A percentile compares a stretch with the other conserved stretches of the same genome.
phyloP scores from a whole-genome alignment of 2,113 vertebrate genomes.

The Notothenia coriiceps region DNA sequence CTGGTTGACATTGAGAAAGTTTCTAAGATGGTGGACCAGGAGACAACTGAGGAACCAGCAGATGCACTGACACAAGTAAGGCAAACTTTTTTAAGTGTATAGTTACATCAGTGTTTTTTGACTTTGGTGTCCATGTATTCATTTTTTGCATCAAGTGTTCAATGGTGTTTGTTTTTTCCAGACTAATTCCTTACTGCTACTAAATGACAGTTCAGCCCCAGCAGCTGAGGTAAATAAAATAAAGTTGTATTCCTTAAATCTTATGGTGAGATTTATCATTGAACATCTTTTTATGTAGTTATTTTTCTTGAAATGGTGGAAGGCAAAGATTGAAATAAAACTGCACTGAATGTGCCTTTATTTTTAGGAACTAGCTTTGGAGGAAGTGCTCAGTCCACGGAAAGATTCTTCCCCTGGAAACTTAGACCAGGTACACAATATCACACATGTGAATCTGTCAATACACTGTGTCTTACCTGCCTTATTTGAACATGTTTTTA shows the following conservation, averaged over 20 bases:
- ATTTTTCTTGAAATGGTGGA: not conserved
- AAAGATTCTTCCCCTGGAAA: slow-evolving; percentile 1
- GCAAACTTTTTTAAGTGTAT: not conserved
- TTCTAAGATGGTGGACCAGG: slow-evolving; percentile 40
- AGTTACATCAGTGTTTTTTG: too few relatives aligned
- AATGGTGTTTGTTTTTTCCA: slow-evolving; percentile 1
- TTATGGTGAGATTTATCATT: not conserved
- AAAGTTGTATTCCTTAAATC: not conserved
- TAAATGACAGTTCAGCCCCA: slow-evolving; percentile 32
- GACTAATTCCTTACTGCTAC: slow-evolving; percentile 38
- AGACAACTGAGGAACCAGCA: slow-evolving; percentile 22
- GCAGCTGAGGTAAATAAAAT: slow-evolving; percentile 43
- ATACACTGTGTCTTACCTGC: too few relatives aligned
- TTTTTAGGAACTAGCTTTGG: slow-evolving; percentile 42
- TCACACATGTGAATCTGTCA: not conserved
- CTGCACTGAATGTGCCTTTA: not conserved
- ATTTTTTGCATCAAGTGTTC: not conserved
- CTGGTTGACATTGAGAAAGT: slow-evolving; percentile 68
- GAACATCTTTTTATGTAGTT: not conserved
- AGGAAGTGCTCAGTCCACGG: slow-evolving; percentile 44
- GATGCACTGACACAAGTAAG: slow-evolving; percentile 52
- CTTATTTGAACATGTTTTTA: too few relatives aligned
- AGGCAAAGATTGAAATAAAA: not conserved
- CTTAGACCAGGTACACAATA: slow-evolving; percentile 38
- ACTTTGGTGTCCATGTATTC: not conserved